Percentiles rank a stretch among this genome's conserved stretches.
These are phyloP conservation scores for Neomonachus schauinslandi DNA, from an alignment of 2,113 vertebrate genomes.

Conservation along the genomic window DNA sequence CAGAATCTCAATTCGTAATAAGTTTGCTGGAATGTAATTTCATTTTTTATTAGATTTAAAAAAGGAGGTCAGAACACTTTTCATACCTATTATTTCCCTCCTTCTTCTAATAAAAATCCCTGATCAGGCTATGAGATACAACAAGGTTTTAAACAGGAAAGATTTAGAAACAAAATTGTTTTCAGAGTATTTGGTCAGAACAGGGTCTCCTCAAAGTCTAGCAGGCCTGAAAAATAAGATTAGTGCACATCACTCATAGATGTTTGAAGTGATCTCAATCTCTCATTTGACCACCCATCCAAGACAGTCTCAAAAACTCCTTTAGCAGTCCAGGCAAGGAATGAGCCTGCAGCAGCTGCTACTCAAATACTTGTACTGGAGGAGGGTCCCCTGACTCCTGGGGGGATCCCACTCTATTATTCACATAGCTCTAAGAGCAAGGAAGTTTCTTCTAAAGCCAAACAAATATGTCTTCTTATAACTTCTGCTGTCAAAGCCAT, in stretches of 20 bases:
- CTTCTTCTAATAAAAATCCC: conserved; percentile 49
- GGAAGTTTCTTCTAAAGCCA: not conserved
- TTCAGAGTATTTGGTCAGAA: not conserved
- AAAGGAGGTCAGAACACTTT: conserved; percentile 14
- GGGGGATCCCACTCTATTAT: not conserved
- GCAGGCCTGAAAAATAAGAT: conserved; percentile 2
- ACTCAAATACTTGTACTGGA: not conserved
- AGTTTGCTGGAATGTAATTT: conserved; percentile 27
- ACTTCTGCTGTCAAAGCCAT: not conserved
- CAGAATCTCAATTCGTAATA: conserved; percentile 42
- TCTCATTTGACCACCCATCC: not conserved
- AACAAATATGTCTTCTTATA: not conserved
- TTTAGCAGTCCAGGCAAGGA: not conserved
- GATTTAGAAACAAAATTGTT: conserved; percentile 20
- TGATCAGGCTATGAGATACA: not conserved
- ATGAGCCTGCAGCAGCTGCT: not conserved
- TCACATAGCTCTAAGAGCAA: not conserved
- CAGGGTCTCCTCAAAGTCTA: not conserved
- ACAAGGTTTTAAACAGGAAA: conserved; percentile 28
- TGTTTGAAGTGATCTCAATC: not conserved
- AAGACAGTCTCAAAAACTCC: not conserved
- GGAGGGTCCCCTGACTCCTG: not conserved
- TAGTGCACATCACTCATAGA: not conserved
- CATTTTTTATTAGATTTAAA: conserved; percentile 56
- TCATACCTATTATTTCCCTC: not conserved